Evolutionary conservation across 2,888 invertebrate genomes (phyloP).

Genomic region (Nomada ruficornis): DNA sequence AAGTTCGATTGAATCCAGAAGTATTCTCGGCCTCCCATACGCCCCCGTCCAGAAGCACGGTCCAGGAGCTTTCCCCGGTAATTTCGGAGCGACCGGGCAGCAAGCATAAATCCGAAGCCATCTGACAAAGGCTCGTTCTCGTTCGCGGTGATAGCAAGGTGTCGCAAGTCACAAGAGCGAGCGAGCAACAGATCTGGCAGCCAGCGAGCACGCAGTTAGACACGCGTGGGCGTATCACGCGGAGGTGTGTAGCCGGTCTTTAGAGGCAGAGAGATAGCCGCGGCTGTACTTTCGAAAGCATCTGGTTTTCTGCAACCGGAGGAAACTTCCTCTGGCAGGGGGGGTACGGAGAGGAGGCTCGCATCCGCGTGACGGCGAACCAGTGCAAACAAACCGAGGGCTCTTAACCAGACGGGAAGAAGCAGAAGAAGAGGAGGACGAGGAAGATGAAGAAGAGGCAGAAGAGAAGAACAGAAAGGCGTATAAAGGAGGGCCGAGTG

Average conservation of each 20-base stretch:
- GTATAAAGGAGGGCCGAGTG: conserved; percentile 15
- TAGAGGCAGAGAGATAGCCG: conserved; percentile 56
- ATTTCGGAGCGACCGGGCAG: not conserved
- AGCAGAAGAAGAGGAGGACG: not conserved
- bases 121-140: conserved; percentile 53
- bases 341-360: conserved; percentile 18
- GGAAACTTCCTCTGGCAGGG: conserved; percentile 49
- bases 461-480: conserved; percentile 9
- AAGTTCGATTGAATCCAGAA: too few relatives aligned
- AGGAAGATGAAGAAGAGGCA: conserved; percentile 11
- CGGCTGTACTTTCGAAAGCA: conserved; percentile 63
- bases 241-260: conserved; percentile 60
- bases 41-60: too few relatives aligned
- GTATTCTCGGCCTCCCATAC: too few relatives aligned
- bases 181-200: conserved; percentile 15
- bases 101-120: conserved; percentile 25
- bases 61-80: too few relatives aligned
- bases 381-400: conserved; percentile 56
- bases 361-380: conserved; percentile 37
- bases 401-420: conserved; percentile 19
- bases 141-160: conserved; percentile 50
- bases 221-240: conserved; percentile 63
- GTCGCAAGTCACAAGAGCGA: conserved; percentile 53
- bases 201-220: conserved; percentile 24
- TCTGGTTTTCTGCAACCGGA: conserved; percentile 62